phyloP scores from a whole-genome alignment of 2,113 vertebrate genomes.

The Podarcis muralis region DNA sequence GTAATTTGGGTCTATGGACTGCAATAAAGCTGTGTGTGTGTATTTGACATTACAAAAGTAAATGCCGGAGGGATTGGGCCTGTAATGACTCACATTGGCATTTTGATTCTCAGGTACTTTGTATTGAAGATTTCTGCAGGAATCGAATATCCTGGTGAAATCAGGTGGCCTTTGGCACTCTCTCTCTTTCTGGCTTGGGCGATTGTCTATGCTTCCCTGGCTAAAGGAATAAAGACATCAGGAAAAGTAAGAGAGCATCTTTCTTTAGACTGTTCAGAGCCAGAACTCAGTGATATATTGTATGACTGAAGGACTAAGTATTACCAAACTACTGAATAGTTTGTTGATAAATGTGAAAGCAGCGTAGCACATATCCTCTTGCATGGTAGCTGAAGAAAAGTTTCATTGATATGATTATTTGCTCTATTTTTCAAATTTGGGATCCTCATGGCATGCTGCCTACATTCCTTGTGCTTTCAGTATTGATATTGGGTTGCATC shows the following conservation, averaged over 20 bases:
- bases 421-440: not conserved
- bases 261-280: not conserved
- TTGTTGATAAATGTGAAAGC: not conserved
- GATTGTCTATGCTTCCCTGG: slow-evolving; percentile 94
- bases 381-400: not conserved
- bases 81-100: not conserved
- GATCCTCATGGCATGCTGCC: not conserved
- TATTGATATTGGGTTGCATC: not conserved
- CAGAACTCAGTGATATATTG: not conserved
- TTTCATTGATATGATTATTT: not conserved
- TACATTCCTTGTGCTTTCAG: not conserved
- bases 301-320: not conserved
- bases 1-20: too few species aligned
- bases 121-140: slow-evolving; percentile 98
- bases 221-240: slow-evolving; percentile 98
- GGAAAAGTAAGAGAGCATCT: slow-evolving; percentile 87
- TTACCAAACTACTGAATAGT: not conserved
- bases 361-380: not conserved
- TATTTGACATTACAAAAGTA: not conserved
- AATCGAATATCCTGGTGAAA: slow-evolving; percentile 94
- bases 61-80: not conserved
- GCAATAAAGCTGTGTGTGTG: not conserved
- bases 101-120: slow-evolving; percentile 84
- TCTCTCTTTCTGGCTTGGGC: slow-evolving; percentile 93
- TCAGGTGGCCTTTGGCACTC: slow-evolving; percentile 92